Conservation (phyloP, 2,888 invertebrate genomes). For the Sphecodes monilicornis region DNA sequence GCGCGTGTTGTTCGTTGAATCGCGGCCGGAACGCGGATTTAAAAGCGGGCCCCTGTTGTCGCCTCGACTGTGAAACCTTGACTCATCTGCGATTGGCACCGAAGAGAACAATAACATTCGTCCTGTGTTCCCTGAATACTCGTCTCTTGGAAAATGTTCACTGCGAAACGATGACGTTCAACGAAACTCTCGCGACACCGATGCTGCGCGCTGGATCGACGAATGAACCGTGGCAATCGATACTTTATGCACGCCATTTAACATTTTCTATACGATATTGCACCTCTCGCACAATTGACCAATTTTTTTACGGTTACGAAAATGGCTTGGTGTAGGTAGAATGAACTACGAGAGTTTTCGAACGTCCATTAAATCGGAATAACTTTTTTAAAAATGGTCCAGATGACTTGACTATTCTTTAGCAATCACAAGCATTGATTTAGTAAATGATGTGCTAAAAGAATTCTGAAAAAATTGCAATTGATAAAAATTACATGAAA, state of each 20-base stretch:
- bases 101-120: constrained; percentile 25
- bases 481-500: too few relatives aligned
- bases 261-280: not conserved
- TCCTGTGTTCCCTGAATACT: constrained; percentile 4
- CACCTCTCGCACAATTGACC: not conserved
- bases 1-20: constrained; percentile 27
- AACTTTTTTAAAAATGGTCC: too few relatives aligned
- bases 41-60: constrained; percentile 18
- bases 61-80: constrained; percentile 34
- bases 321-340: too few relatives aligned
- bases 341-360: too few relatives aligned
- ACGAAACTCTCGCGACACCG: not conserved
- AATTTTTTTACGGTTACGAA: too few relatives aligned
- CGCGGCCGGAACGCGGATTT: constrained; percentile 18
- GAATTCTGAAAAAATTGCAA: too few relatives aligned
- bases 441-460: too few relatives aligned
- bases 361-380: too few relatives aligned
- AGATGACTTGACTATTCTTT: too few relatives aligned
- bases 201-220: not conserved
- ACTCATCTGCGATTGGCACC: constrained; percentile 33
- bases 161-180: not conserved
- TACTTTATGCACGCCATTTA: not conserved
- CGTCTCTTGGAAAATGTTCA: not conserved
- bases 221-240: not conserved
- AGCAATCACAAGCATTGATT: too few relatives aligned